Percentiles rank a stretch among this genome's conserved stretches.
phyloP scores from a whole-genome alignment of 2,113 vertebrate genomes.

The Oenanthe melanoleuca region DNA sequence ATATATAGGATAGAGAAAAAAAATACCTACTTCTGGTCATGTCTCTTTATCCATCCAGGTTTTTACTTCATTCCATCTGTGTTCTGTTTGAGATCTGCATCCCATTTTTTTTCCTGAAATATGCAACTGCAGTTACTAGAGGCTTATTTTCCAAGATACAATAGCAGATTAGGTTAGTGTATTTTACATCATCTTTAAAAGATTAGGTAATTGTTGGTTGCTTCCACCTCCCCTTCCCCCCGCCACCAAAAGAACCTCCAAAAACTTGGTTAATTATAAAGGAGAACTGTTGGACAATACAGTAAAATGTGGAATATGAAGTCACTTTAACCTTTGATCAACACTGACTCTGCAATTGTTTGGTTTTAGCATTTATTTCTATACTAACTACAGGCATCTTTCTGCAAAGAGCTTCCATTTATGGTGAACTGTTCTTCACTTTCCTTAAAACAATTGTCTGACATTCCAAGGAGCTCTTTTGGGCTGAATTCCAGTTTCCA shows the following conservation, averaged over 20 bases:
- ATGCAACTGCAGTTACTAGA: constrained; percentile 69
- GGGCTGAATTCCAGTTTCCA: constrained; percentile 9
- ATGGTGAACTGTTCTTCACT: neutral
- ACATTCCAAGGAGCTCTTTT: neutral
- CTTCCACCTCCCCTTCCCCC: neutral
- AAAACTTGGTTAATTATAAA: neutral
- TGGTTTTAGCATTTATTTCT: neutral
- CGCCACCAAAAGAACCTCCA: neutral
- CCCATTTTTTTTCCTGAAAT: constrained; percentile 62
- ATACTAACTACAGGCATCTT: neutral
- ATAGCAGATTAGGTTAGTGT: constrained; percentile 50
- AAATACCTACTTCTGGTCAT: constrained; percentile 52
- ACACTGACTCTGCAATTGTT: neutral
- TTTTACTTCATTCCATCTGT: constrained; percentile 66
- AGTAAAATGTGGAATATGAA: neutral
- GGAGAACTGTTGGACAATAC: neutral
- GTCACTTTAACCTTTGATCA: neutral
- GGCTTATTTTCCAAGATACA: constrained; percentile 68
- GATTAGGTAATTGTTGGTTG: neutral
- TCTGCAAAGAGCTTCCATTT: neutral
- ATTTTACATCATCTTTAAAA: constrained; percentile 64
- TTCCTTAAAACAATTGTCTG: constrained; percentile 10
- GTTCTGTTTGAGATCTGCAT: constrained; percentile 51
- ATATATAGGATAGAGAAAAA: constrained; percentile 48
- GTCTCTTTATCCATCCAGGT: constrained; percentile 41